These are phyloP conservation scores for Pemphredon lugubris DNA, from an alignment of 2,888 invertebrate species.

Conservation along the genomic window DNA sequence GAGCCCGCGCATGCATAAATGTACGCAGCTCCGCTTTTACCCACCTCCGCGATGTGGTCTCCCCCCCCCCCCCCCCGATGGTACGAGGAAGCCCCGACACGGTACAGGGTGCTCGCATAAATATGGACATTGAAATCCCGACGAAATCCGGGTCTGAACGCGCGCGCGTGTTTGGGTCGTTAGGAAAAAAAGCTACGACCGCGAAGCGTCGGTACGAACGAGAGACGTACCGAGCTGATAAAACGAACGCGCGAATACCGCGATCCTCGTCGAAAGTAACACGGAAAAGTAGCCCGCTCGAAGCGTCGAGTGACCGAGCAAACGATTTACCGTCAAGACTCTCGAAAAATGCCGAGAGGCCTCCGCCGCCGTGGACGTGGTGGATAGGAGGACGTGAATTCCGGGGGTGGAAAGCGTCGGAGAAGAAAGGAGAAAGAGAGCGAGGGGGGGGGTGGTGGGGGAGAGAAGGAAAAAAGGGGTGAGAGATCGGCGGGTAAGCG, in stretches of 20 bases:
- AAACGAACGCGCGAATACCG: too few relatives aligned
- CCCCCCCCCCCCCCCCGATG: background rate
- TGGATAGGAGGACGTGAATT: background rate
- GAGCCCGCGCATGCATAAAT: constrained; percentile 32
- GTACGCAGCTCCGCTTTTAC: constrained; percentile 4
- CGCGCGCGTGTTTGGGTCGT: too few relatives aligned
- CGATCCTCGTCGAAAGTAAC: background rate
- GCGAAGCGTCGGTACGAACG: too few relatives aligned
- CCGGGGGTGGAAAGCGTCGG: background rate
- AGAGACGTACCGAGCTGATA: too few relatives aligned
- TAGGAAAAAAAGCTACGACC: too few relatives aligned
- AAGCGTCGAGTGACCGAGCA: constrained; percentile 20
- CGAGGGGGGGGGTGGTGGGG: constrained; percentile 3
- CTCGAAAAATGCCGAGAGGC: constrained; percentile 26
- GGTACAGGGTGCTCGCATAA: constrained; percentile 37
- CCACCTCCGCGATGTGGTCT: background rate
- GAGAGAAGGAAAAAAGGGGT: constrained; percentile 4
- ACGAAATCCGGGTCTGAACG: too few relatives aligned
- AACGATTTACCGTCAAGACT: constrained; percentile 45
- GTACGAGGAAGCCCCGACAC: constrained; percentile 19
- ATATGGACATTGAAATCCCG: constrained; percentile 12
- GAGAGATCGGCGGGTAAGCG: constrained; percentile 7
- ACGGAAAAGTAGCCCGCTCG: background rate
- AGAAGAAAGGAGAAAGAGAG: background rate
- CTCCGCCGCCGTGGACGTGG: constrained; percentile 14